Base-by-base conservation (phyloP, 2,797 vertebrate genomes). In the Xenentodon cancila region DNA sequence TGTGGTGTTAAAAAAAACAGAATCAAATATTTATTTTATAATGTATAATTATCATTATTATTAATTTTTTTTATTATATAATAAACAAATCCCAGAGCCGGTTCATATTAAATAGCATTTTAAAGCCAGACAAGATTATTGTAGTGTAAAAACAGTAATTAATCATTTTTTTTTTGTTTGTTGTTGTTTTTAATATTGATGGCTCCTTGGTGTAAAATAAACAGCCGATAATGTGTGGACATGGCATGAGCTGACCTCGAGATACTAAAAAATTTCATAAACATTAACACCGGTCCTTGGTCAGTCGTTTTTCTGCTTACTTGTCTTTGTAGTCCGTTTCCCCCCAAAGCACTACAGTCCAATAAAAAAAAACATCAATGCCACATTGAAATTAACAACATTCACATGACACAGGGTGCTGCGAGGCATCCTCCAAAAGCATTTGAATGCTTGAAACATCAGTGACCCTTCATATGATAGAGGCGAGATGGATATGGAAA, bases 301-400 rank as follows among this genome's bases (percentile, higher is more conserved):
- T 87, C 75, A 86, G 80, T 84, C 72, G 84, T 88, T 91, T 88
- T 71, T 71, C 51, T 64, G 71, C 88, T 89, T 89, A 80, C 79
- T 88, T 85, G 64, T 88, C 81, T 91, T 90, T 90, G 84, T 81
- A 88, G 85, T 88, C 44, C 3, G 71, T 59, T 78, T 71, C 75
- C 86, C 84, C 73, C 75, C 71, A 70, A 77, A 88, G 85, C 79
- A 64, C 47, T 67, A 20, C 22, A 44, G 62, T 62, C 80, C 73
- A 32, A 68, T 71, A 80, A 88, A 82, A 76, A 82, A 76, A 84
- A 63, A 75, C 81, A 78, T 88, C 86, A 77, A 71, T 84, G 76
- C 79, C 80, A 84, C 68, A 70, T 59, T 62, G 74, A 88, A 86
- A 89, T 69, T 53, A 76, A 89, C 81, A 84, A 86, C 75, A 72